Evolutionary conservation across 1,140 invertebrate species (phyloP).

Genomic region (Marisa cornuarietis): DNA sequence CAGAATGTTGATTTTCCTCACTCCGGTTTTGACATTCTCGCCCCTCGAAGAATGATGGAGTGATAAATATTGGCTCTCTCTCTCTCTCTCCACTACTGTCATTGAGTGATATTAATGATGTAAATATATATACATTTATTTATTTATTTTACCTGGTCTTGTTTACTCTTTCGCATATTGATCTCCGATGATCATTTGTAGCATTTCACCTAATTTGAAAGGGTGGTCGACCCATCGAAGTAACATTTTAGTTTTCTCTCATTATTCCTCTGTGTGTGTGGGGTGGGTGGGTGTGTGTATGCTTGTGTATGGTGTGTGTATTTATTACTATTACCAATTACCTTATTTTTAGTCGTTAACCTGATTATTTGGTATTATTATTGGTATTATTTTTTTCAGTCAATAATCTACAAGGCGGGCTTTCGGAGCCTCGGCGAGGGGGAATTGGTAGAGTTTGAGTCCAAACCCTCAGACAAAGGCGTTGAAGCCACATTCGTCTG

Average conservation of each 20-base stretch:
- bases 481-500: conserved; percentile 85
- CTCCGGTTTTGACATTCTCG: no score
- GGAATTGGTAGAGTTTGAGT: conserved; percentile 87
- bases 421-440: conserved; percentile 87
- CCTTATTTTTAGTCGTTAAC: background rate
- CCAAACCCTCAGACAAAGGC: conserved; percentile 83
- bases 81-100: background rate
- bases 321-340: background rate
- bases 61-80: background rate
- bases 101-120: background rate
- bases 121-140: background rate
- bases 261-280: background rate
- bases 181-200: background rate
- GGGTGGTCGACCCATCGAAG: background rate
- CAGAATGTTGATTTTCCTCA: no score
- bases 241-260: no score
- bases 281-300: background rate
- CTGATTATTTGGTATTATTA: background rate
- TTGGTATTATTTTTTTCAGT: conserved; percentile 71
- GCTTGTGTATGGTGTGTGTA: no score
- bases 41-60: no score
- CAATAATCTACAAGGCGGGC: conserved; percentile 86
- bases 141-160: background rate
- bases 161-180: background rate
- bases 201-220: background rate